Evolutionary conservation across 2,113 vertebrate genomes (phyloP), one percentile per base, ranked within the genome.

Genomic region (Axis porcinus): DNA sequence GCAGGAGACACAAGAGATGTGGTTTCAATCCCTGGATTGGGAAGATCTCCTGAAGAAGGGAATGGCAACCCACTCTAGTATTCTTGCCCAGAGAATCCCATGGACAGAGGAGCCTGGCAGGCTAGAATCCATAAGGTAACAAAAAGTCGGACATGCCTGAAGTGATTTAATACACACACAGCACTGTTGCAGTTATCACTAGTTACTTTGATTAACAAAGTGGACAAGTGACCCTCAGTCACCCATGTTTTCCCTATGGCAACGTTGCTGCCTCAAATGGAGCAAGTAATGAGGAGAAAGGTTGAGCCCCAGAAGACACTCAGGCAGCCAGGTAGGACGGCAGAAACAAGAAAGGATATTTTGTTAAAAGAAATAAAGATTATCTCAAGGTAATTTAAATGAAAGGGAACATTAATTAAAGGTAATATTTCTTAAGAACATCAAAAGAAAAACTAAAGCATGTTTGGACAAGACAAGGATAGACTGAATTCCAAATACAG

Each of bases 361-460:
- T 88, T 67, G 58, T 94, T 89, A 50, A 91, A 92, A 86, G 81
- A 25, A 96, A 88, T 25, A 96, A 14, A 88, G 87, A 86, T 95
- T 86, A 55, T 45, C 54, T 96, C 67, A 15, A 40, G 14, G 7
- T 25, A 93, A 43, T 43, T 67, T n/a, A 55, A 43, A 50, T 89
- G 19, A 91, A 82, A 88, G 43, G 36, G 23, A 60, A 60, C 60
- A 14, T 82, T 92, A 50, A 79, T 90, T 81, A 89, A 92, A 58
- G 57, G 23, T 30, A 64, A 21, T 92, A 45, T 58, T 79, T 93
- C 50, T 79, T 84, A 89, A 43, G 43, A 52, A 86, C 76, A 93
- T 64, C 19, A 81, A 86, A 92, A 93, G 17, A 93, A 10, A 55
- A 89, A 84, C 60, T 21, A 33, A 81, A 74, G 8, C 25, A 3